phyloP scores from a whole-genome alignment of 2,113 vertebrate species.

The Aleadryas rufinucha region DNA sequence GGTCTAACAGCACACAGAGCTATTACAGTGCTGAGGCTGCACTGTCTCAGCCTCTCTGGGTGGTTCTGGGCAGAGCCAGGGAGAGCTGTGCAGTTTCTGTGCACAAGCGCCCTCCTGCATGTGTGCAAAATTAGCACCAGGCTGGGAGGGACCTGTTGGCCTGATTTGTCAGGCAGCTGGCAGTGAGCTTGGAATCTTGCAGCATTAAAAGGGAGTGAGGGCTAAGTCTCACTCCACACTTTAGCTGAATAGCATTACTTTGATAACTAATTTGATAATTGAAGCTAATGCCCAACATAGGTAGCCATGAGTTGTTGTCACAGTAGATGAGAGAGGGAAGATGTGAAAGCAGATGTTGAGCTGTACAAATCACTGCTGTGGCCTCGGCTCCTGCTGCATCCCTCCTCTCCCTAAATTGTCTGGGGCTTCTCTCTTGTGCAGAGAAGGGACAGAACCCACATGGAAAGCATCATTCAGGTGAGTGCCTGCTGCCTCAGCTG shows the following conservation, averaged over 20 bases:
- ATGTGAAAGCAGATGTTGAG: fast-evolving
- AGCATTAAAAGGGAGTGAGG: neutral
- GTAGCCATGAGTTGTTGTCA: neutral
- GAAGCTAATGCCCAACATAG: neutral
- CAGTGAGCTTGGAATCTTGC: neutral
- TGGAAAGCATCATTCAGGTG: fast-evolving
- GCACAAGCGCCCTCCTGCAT: neutral
- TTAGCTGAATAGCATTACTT: neutral
- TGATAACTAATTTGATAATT: neutral
- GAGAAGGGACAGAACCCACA: neutral
- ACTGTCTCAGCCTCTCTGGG: neutral
- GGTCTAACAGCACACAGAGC: neutral
- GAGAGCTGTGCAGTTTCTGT: neutral
- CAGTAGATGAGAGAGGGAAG: neutral
- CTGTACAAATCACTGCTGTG: neutral
- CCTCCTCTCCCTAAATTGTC: neutral
- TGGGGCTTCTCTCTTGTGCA: fast-evolving
- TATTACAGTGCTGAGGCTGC: neutral
- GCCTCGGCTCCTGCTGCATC: neutral
- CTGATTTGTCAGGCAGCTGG: neutral
- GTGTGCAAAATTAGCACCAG: neutral
- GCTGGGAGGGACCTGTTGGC: fast-evolving
- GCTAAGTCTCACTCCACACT: no score
- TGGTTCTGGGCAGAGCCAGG: neutral
- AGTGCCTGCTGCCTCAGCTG: neutral